Base-by-base conservation (phyloP, 1,140 invertebrate genomes). In the Plectrocnemia conspersa region DNA sequence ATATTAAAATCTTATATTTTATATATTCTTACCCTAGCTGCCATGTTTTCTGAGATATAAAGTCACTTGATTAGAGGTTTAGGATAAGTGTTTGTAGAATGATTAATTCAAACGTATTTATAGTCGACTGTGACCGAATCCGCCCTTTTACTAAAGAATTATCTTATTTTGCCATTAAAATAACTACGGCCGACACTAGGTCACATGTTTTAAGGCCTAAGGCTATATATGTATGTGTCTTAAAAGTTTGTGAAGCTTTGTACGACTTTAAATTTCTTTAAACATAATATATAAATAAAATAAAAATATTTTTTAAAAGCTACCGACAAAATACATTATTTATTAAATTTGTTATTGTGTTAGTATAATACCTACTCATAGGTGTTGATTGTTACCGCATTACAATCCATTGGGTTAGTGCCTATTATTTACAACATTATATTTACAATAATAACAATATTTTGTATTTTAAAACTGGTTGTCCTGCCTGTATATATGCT, bases 91-190 rank as follows among this genome's bases (percentile, higher is more conserved):
- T n/a, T n/a, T n/a, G n/a, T n/a, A n/a, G n/a, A n/a, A n/a, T n/a
- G n/a, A n/a, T n/a, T 16, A 16, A 16, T 5, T 7, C 35, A 38
- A 38, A 13, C 5, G 35, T 38, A 38, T 38, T 38, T 38, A 38
- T 38, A 38, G 35, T 38, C 35, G 35, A 15, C 35, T 38, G 10
- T 16, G 18, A 10, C 35, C 35, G 35, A 38, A 7, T 38, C 35
- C 35, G 5, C 35, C 35, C 35, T 16, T 5, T 38, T 16, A 38
- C 35, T 5, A 38, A 38, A 38, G 35, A 38, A 38, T 38, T 38
- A 38, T 38, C 35, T 38, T 16, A 38, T 38, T 38, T n/a, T 16
- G 18, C 35, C 35, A 38, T 38, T 38, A 38, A 38, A 38, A 38
- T 16, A 38, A 38, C 35, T 38, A 10, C 18, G 18, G 13, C 5